These are phyloP conservation scores for Drosophila falleni DNA, from an alignment of 2,888 invertebrate genomes.

Conservation along the genomic window DNA sequence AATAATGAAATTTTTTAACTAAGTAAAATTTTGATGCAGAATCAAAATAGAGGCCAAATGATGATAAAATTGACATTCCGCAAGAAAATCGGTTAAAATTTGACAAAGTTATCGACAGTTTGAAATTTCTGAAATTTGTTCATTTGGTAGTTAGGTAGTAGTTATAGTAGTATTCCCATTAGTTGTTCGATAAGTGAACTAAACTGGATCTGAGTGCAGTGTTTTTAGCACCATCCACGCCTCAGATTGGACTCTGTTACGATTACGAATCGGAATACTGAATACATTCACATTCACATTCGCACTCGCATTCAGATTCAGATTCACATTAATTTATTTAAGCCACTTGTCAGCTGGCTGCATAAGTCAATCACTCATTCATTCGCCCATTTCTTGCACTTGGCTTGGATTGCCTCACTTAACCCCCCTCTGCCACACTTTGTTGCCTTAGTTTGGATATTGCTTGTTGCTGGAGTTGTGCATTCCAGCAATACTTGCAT, in stretches of 20 bases:
- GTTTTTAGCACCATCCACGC: slow-evolving; percentile 33
- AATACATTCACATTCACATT: not conserved
- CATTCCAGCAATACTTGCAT: slow-evolving; percentile 81
- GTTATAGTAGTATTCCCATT: not conserved
- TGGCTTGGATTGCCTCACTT: slow-evolving; percentile 12
- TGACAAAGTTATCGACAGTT: too few species aligned
- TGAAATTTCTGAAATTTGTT: too few species aligned
- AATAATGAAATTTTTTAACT: too few species aligned
- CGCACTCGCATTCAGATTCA: slow-evolving; percentile 38
- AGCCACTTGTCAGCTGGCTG: slow-evolving; percentile 73
- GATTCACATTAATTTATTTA: slow-evolving; percentile 73
- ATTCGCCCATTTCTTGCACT: slow-evolving; percentile 62
- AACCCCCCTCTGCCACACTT: not conserved
- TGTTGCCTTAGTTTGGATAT: slow-evolving; percentile 15
- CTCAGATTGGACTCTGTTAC: slow-evolving; percentile 37
- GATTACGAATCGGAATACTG: slow-evolving; percentile 2
- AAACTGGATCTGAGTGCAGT: slow-evolving; percentile 15
- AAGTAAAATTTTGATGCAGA: too few species aligned
- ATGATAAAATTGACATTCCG: too few species aligned
- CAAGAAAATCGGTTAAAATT: too few species aligned
- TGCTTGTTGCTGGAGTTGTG: slow-evolving; percentile 40
- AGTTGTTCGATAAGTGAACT: not conserved
- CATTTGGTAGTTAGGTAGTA: not conserved
- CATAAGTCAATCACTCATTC: slow-evolving; percentile 81
- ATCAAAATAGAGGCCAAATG: too few species aligned